Conservation (phyloP, 2,888 invertebrate genomes). For the Sycophila texana region DNA sequence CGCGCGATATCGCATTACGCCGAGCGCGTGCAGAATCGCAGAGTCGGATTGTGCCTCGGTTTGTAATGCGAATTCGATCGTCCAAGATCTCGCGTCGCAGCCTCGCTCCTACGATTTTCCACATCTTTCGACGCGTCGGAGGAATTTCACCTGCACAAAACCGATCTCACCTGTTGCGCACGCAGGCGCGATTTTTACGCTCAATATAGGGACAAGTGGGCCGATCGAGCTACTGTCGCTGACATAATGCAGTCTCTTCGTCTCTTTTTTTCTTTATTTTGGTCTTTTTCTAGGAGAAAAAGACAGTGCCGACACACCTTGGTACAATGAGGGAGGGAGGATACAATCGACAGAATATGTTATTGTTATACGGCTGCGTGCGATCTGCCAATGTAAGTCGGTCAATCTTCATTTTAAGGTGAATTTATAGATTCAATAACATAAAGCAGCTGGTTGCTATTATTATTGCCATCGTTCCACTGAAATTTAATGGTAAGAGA, state of each 20-base stretch:
- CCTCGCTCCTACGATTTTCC: slow-evolving; percentile 10
- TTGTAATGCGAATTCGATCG: slow-evolving; percentile 38
- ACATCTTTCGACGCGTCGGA: neutral
- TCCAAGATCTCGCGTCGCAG: neutral
- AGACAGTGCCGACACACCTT: neutral
- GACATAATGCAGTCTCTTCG: neutral
- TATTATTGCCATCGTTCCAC: too few species aligned
- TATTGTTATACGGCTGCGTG: too few species aligned
- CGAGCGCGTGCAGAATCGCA: slow-evolving; percentile 15
- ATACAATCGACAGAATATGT: too few species aligned
- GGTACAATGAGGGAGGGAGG: too few species aligned
- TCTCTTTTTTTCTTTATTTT: neutral
- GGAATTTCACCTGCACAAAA: slow-evolving; percentile 30
- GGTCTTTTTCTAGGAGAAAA: neutral
- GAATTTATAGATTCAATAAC: too few species aligned
- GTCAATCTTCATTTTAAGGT: too few species aligned
- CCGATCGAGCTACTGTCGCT: slow-evolving; percentile 5
- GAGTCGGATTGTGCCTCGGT: slow-evolving; percentile 15
- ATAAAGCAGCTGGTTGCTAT: too few species aligned
- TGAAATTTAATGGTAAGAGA: too few species aligned
- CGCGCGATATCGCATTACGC: slow-evolving; percentile 36
- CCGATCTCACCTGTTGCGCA: slow-evolving; percentile 41
- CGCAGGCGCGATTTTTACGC: slow-evolving; percentile 22
- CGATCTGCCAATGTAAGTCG: too few species aligned
- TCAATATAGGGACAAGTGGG: neutral